phyloP scores from a whole-genome alignment of 1,140 invertebrate genomes.

The Trichonephila clavata region DNA sequence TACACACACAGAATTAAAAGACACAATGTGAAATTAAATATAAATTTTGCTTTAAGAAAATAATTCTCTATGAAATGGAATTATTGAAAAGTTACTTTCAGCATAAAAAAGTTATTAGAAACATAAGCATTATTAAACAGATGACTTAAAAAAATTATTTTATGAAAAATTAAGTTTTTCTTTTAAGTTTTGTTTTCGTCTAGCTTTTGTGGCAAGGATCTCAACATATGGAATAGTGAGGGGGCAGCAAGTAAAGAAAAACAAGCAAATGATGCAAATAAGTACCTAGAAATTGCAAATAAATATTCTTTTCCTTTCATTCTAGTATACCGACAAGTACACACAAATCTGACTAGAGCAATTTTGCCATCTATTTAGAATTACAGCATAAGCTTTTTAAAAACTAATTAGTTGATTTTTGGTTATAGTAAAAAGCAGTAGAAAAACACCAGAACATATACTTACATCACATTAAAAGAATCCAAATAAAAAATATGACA shows the following conservation, averaged over 20 bases:
- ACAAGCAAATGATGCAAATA: neutral
- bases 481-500: neutral
- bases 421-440: neutral
- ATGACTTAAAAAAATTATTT: too few relatives aligned
- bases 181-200: too few relatives aligned
- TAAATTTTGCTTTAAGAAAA: too few relatives aligned
- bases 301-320: neutral
- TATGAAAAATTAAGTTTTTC: too few relatives aligned
- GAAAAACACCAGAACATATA: neutral
- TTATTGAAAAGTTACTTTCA: too few relatives aligned
- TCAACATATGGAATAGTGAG: too few relatives aligned
- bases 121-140: too few relatives aligned
- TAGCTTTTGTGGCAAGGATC: too few relatives aligned
- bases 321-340: neutral
- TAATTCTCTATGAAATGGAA: too few relatives aligned
- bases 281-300: neutral
- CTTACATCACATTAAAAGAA: neutral
- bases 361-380: neutral
- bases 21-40: too few relatives aligned
- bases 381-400: neutral
- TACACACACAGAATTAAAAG: too few relatives aligned
- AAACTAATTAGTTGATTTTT: neutral
- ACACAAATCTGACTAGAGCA: conserved; percentile 21
- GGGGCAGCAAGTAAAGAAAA: neutral
- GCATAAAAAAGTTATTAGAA: too few relatives aligned